Evolutionary conservation across 2,113 vertebrate genomes (phyloP).

Genomic region (Mormyrus iriodes): DNA sequence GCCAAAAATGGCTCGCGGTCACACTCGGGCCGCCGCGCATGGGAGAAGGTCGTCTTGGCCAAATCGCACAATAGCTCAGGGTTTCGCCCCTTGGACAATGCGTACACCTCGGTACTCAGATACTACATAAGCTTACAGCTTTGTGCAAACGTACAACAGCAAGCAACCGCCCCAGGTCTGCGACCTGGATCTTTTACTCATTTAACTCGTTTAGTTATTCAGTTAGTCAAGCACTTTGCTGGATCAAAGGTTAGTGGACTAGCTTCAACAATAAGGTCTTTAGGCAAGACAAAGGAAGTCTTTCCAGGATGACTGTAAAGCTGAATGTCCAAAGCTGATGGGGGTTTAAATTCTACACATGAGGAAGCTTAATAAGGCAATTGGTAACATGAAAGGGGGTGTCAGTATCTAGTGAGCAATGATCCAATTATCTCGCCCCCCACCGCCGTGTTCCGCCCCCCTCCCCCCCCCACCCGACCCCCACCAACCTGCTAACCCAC

Average conservation of each 20-base stretch:
- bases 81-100: not conserved
- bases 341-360: not conserved
- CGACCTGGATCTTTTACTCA: not conserved
- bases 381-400: not conserved
- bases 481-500: no score
- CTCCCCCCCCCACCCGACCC: no score
- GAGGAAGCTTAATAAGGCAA: not conserved
- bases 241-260: not conserved
- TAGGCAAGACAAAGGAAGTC: not conserved
- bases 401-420: not conserved
- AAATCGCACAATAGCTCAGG: not conserved
- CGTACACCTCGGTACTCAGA: not conserved
- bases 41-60: not conserved
- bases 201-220: not conserved
- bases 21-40: not conserved
- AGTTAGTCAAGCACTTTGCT: not conserved
- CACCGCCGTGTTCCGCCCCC: not conserved
- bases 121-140: not conserved
- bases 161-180: not conserved
- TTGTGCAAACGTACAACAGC: not conserved
- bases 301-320: not conserved
- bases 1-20: not conserved
- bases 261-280: not conserved
- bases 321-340: not conserved
- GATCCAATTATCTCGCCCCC: not conserved